Evolutionary conservation across 2,797 vertebrate species (phyloP).

Genomic region (Sebastes alutus): DNA sequence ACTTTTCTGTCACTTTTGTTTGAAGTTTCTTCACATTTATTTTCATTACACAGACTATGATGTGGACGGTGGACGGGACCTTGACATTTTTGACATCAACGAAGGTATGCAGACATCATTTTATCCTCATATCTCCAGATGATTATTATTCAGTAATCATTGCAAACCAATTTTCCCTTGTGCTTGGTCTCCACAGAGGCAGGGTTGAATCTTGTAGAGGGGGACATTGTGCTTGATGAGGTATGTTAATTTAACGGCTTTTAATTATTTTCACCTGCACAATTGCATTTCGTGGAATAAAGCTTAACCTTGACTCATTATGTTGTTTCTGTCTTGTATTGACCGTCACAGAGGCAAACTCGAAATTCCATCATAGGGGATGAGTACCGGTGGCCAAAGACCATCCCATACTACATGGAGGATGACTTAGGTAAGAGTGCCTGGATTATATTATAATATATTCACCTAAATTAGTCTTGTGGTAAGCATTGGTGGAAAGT

Average conservation of each 20-base stretch:
- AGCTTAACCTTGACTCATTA: not conserved
- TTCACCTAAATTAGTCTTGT: not conserved
- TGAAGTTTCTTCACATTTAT: not conserved
- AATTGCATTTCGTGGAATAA: not conserved
- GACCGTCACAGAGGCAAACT: constrained; percentile 65
- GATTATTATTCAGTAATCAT: not conserved
- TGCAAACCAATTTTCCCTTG: not conserved
- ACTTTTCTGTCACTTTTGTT: not conserved
- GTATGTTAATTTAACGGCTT: constrained; percentile 71
- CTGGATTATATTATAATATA: not conserved
- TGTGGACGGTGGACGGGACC: constrained; percentile 86
- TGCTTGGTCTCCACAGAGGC: constrained; percentile 77
- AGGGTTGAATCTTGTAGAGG: constrained; percentile 89
- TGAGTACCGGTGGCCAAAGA: constrained; percentile 89
- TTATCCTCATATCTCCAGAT: not conserved
- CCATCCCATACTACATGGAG: constrained; percentile 90
- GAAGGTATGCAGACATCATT: constrained; percentile 81
- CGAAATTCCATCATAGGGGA: constrained; percentile 91
- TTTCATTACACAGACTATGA: constrained; percentile 80
- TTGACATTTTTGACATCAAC: constrained; percentile 94
- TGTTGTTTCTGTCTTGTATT: not conserved
- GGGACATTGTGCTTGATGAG: constrained; percentile 87
- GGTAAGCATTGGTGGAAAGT: not conserved
- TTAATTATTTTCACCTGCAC: not conserved
- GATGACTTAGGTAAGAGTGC: constrained; percentile 87